Evolutionary conservation across 2,888 invertebrate genomes (phyloP).

Genomic region (Ceriagrion tenellum): DNA sequence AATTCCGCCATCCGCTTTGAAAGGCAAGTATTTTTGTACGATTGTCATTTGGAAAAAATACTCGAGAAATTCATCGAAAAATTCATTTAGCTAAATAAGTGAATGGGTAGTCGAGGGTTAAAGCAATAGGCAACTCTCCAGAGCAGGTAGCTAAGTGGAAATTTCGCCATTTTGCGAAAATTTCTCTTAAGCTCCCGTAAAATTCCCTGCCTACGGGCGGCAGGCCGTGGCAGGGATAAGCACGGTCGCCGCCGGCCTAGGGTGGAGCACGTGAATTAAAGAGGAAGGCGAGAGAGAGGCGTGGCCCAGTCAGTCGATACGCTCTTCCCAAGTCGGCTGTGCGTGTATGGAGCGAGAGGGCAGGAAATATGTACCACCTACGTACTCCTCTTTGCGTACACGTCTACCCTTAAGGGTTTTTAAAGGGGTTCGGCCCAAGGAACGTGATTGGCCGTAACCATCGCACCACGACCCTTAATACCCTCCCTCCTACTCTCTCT

Average conservation of each 20-base stretch:
- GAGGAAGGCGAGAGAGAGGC: neutral
- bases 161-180: neutral
- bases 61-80: too few relatives aligned
- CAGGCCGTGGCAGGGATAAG: neutral
- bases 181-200: neutral
- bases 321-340: neutral
- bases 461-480: neutral
- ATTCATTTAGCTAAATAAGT: too few relatives aligned
- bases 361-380: neutral
- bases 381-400: too few relatives aligned
- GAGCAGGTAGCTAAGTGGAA: too few relatives aligned
- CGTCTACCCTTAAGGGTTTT: neutral
- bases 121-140: too few relatives aligned
- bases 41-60: too few relatives aligned
- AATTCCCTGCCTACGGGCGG: neutral
- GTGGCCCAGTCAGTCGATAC: neutral
- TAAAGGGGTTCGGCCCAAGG: neutral
- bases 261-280: neutral
- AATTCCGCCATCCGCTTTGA: too few relatives aligned
- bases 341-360: neutral
- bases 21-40: too few relatives aligned
- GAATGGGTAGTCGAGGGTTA: too few relatives aligned
- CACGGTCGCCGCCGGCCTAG: neutral
- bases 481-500: neutral
- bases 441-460: neutral